phyloP scores from a whole-genome alignment of 2,888 invertebrate species.

The Drosophila anomelani region DNA sequence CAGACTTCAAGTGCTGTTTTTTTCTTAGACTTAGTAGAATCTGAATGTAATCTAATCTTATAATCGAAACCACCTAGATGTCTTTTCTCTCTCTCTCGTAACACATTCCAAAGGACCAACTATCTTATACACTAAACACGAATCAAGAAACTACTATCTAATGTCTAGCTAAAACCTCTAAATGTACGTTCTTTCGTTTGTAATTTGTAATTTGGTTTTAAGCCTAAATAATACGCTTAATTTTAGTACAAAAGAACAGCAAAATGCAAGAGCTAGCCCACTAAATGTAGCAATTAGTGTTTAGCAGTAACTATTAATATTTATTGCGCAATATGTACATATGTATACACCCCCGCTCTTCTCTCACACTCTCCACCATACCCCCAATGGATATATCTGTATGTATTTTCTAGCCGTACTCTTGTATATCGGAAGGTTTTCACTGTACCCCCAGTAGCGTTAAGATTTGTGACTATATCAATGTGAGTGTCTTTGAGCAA shows the following conservation, averaged over 20 bases:
- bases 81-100: constrained; percentile 49
- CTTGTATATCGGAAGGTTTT: constrained; percentile 34
- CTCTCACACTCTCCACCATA: constrained; percentile 32
- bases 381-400: constrained; percentile 14
- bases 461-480: constrained; percentile 67
- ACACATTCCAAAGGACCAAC: constrained; percentile 83
- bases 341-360: constrained; percentile 24
- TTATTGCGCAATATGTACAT: constrained; percentile 61
- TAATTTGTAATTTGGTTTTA: constrained; percentile 43
- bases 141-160: constrained; percentile 15
- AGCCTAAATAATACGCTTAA: constrained; percentile 71
- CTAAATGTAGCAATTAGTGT: constrained; percentile 51
- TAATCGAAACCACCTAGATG: constrained; percentile 46
- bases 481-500: constrained; percentile 74
- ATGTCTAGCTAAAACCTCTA: constrained; percentile 29
- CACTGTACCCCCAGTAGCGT: constrained; percentile 36
- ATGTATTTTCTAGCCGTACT: constrained; percentile 21
- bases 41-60: constrained; percentile 21
- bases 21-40: constrained; percentile 7
- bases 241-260: constrained; percentile 77
- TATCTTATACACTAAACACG: constrained; percentile 1
- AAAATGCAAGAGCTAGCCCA: constrained; percentile 60
- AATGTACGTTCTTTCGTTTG: constrained; percentile 39
- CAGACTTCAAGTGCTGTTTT: constrained; percentile 7
- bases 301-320: constrained; percentile 33